Evolutionary conservation across 2,113 vertebrate species (phyloP), one percentile per base, ranked within the genome.

Genomic region (Cheirogaleus medius): DNA sequence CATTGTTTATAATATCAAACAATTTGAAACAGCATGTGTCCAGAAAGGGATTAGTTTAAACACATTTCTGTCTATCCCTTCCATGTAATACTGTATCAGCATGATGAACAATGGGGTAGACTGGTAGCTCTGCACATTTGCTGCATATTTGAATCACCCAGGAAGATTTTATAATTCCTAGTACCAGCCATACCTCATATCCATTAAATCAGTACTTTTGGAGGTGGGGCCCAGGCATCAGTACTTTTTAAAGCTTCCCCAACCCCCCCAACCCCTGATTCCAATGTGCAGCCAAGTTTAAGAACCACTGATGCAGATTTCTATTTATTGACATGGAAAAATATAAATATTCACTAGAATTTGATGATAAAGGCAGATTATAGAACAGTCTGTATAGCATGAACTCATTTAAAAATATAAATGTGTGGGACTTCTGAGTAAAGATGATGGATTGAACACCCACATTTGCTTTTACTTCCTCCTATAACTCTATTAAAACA

Each of bases 331-430:
- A 97, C 91, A 95, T 92, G 76, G 52, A 96, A 89, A 80, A 92
- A 94, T 77, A 94, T 83, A 97, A 94, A 97, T 97, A 97, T 83
- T 96, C 95, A 96, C 90, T 87, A 92, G 76, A 96, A 92, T 95
- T 89, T 96, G 71, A 94, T 95, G 94, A 97, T 96, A 95, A 97
- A 97, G 97, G 91, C 44, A 96, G 84, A 84, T 97, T 95, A 94
- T 71, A 97, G 84, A 97, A 97, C 87, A 94, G 64, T 97, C 81
- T 95, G 84, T 94, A 96, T 97, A 97, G 12, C 64, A 77, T 97
- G 84, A 90, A 64, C 87, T 92, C 80, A 96, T 81, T 97, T 94
- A 96, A 96, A 97, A 97, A 96, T 94, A 95, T 66, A 92, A 95
- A 83, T 85, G 94, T 97, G 94, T 97, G 58, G 90, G 39, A 97